These are phyloP conservation scores for Heptranchias perlo DNA, from an alignment of 2,113 vertebrate species.

Conservation along the genomic window DNA sequence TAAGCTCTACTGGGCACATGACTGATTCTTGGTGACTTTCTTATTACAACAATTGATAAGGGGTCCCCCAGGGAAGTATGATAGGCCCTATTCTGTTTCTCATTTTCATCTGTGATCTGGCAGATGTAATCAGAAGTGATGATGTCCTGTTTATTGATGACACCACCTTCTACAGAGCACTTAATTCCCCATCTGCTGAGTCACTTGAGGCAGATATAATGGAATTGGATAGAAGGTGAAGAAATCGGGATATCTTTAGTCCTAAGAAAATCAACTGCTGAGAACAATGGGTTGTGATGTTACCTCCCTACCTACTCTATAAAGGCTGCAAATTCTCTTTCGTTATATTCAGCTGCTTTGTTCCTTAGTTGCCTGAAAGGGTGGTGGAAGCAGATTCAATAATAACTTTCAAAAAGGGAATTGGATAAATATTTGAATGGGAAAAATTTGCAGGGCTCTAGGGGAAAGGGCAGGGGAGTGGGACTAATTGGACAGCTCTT, in stretches of 20 bases:
- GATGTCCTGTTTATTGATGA: not conserved
- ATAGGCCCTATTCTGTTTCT: not conserved
- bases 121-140: not conserved
- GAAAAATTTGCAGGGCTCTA: no score
- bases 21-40: not conserved
- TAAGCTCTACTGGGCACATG: not conserved
- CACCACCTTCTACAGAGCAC: not conserved
- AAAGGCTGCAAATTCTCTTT: not conserved
- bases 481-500: no score
- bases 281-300: not conserved
- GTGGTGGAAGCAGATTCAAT: no score
- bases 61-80: not conserved
- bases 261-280: not conserved
- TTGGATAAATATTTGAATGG: no score
- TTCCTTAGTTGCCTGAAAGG: no score
- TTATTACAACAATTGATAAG: not conserved
- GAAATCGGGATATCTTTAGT: not conserved
- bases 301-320: not conserved
- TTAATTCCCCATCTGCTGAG: not conserved
- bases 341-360: not conserved
- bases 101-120: not conserved
- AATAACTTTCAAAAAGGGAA: no score
- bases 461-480: no score
- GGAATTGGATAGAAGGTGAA: not conserved
- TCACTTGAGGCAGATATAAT: not conserved